phyloP scores from a whole-genome alignment of 1,140 invertebrate genomes.

The Zaprionus camerounensis region DNA sequence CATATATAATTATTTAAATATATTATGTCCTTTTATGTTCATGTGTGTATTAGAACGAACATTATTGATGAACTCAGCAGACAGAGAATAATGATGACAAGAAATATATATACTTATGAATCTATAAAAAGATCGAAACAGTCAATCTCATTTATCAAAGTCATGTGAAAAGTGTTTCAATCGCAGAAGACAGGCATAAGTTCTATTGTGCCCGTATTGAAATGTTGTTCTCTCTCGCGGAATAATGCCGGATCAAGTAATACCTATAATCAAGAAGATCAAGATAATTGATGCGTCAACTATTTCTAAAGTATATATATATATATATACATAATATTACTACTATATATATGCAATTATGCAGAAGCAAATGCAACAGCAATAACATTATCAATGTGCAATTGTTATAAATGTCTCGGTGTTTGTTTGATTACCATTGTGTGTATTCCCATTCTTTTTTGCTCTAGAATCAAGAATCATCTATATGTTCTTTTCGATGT shows the following conservation, averaged over 20 bases:
- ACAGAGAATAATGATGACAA: slow-evolving; percentile 3
- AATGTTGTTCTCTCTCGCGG: slow-evolving; percentile 7
- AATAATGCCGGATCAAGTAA: slow-evolving; percentile 21
- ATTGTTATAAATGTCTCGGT: slow-evolving; percentile 49
- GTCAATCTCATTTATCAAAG: slow-evolving; percentile 6
- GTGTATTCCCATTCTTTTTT: slow-evolving; percentile 20
- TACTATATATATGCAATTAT: slow-evolving; percentile 52
- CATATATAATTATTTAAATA: slow-evolving; percentile 7
- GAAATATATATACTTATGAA: background rate
- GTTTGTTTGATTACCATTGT: slow-evolving; percentile 30
- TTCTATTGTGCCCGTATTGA: slow-evolving; percentile 44
- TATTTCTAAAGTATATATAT: slow-evolving; percentile 38
- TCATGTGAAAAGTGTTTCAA: slow-evolving; percentile 21
- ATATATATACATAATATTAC: slow-evolving; percentile 32
- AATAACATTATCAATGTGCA: slow-evolving; percentile 55
- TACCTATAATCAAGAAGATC: slow-evolving; percentile 26
- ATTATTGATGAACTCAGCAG: background rate
- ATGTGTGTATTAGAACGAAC: background rate
- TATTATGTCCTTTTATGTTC: background rate
- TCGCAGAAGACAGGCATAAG: slow-evolving; percentile 29
- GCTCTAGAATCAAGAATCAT: slow-evolving; percentile 23
- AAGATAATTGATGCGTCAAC: slow-evolving; percentile 26
- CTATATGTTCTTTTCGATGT: slow-evolving; percentile 40
- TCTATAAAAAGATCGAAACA: background rate
- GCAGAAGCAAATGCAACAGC: slow-evolving; percentile 38